These are phyloP conservation scores for Euschistus heros DNA, from an alignment of 1,140 invertebrate species.

Conservation along the genomic window DNA sequence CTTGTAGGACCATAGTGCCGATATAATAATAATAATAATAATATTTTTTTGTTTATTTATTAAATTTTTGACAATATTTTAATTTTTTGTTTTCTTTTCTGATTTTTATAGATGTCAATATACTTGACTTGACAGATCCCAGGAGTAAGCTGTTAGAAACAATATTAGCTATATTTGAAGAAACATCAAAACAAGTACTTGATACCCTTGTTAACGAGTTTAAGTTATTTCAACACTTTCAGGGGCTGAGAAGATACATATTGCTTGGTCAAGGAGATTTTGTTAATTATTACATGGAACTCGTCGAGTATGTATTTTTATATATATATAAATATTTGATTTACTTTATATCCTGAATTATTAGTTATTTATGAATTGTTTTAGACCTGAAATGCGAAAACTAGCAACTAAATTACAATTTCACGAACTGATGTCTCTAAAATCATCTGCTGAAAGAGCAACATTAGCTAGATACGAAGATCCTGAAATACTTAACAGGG, in stretches of 20 bases:
- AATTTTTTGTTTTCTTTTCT: slow-evolving; percentile 58
- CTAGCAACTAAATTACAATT: slow-evolving; percentile 76
- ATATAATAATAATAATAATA: too few species aligned
- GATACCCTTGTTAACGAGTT: slow-evolving; percentile 77
- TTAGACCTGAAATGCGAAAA: slow-evolving; percentile 76
- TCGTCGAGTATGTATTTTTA: slow-evolving; percentile 63
- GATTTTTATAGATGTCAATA: slow-evolving; percentile 28
- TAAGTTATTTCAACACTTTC: slow-evolving; percentile 81
- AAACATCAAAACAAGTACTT: slow-evolving; percentile 76
- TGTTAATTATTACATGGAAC: slow-evolving; percentile 81
- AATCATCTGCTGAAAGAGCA: slow-evolving; percentile 82
- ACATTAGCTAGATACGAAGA: slow-evolving; percentile 94
- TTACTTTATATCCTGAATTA: background rate
- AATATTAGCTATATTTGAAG: slow-evolving; percentile 71
- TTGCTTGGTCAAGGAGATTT: slow-evolving; percentile 92
- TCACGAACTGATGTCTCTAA: slow-evolving; percentile 77
- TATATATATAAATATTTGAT: too few species aligned
- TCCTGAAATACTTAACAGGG: slow-evolving; percentile 71
- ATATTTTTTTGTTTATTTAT: too few species aligned
- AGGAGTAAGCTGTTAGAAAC: slow-evolving; percentile 62
- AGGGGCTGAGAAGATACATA: slow-evolving; percentile 80
- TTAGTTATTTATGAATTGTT: slow-evolving; percentile 28
- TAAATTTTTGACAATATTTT: too few species aligned
- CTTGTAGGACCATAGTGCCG: too few species aligned
- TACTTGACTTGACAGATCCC: slow-evolving; percentile 47